Evolutionary conservation across 2,888 invertebrate genomes (phyloP), one percentile per base, ranked within the genome.

Genomic region (Terebella lapidaria): DNA sequence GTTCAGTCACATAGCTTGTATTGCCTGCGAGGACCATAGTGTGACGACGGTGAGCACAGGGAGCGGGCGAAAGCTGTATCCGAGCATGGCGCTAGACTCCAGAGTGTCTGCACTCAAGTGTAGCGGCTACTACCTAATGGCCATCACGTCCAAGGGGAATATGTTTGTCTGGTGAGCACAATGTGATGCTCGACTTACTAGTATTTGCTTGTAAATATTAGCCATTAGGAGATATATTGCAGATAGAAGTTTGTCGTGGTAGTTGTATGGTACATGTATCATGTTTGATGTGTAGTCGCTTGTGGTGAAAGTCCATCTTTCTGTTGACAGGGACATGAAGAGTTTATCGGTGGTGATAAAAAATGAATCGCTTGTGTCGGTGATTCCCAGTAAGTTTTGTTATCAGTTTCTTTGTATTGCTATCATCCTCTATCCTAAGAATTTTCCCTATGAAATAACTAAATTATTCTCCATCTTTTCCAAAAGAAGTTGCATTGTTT

Each of bases 11-110:
- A 83, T 86, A 72, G 83, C 86, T 54, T 84, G 86, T 71, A 86
- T 85, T 55, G 83, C 87, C 65, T 88, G 89, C 79, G 86, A 86
- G 63, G 89, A 90, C 82, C 83, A 85, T 52, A 84, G 86, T 52
- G 81, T 90, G 68, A 87, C 88, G 77, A 83, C 86, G 35, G 86
- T 88, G 35, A 83, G 86, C 18, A 76, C 72, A 22, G 73, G 73
- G 51, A 54, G 51, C 25, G 84, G 84, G 0, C 74, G 80, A 45
- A 75, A 83, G 65, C 71, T 84, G 1, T 74, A 84, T 42, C 86
- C 87, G 0, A 83, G 85, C 15, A 73, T 87, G 42, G 78, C 85
- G 15, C 80, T 87, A 24, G 83, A 85, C 57, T 84, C 86, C 70
- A 72, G 85, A 0, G 84, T 87, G 45, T 86, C 88, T 3, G 84